Evolutionary conservation across 2,113 vertebrate genomes (phyloP).

Genomic region (Caretta caretta): DNA sequence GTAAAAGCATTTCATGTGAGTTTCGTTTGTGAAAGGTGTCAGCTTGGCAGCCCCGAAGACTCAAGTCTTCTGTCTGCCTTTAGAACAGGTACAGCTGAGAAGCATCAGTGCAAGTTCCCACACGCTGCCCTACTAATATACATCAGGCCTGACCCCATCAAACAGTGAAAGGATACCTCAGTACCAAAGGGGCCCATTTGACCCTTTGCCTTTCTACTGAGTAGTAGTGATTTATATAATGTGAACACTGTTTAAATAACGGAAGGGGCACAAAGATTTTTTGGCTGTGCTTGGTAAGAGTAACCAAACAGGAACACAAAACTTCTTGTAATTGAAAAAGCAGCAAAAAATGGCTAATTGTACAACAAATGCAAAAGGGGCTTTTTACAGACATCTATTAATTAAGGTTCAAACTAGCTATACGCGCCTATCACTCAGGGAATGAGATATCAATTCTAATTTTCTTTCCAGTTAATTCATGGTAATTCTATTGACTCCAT

Average conservation of each 20-base stretch:
- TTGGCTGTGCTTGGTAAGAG: background rate
- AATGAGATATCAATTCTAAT: background rate
- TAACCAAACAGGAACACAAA: background rate
- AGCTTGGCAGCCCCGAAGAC: background rate
- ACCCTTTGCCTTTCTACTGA: background rate
- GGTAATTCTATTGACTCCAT: background rate
- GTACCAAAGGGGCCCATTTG: background rate
- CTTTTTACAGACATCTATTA: slow-evolving; percentile 5
- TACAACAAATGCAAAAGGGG: background rate
- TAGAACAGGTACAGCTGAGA: background rate
- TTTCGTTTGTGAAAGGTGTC: background rate
- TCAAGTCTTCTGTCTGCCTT: background rate
- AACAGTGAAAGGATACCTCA: background rate
- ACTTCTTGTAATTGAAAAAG: background rate
- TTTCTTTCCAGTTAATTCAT: background rate
- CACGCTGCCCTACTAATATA: background rate
- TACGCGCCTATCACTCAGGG: background rate
- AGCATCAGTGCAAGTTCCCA: background rate
- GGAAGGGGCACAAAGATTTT: background rate
- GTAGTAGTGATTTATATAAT: background rate
- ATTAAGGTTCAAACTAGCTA: slow-evolving; percentile 15
- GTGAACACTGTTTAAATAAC: background rate
- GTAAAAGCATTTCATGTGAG: background rate
- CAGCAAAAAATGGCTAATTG: background rate
- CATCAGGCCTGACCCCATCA: background rate